These are phyloP conservation scores for Chrysina gloriosa DNA, from an alignment of 2,888 invertebrate species.

Conservation along the genomic window DNA sequence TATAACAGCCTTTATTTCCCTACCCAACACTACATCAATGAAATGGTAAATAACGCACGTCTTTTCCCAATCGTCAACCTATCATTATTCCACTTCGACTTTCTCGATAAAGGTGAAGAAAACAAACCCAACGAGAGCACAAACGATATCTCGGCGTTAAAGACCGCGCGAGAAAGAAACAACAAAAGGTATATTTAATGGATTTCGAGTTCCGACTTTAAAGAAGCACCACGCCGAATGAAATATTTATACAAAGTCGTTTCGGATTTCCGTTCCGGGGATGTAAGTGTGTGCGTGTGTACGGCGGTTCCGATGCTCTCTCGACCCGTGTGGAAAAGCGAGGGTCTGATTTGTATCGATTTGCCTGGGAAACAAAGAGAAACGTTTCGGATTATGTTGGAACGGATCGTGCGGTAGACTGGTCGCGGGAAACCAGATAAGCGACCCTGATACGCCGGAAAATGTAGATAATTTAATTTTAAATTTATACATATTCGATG, in stretches of 20 bases:
- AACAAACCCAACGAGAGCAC: neutral
- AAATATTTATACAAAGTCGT: constrained; percentile 25
- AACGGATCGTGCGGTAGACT: constrained; percentile 32
- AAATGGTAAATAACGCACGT: no score
- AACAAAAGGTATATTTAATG: constrained; percentile 7
- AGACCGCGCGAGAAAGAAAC: neutral
- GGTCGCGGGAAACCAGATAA: constrained; percentile 28
- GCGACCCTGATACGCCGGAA: constrained; percentile 15
- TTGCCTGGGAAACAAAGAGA: constrained; percentile 23
- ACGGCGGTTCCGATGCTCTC: neutral
- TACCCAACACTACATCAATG: no score
- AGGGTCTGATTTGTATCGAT: constrained; percentile 35
- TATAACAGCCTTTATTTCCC: no score
- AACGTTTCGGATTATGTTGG: constrained; percentile 30
- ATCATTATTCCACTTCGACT: no score
- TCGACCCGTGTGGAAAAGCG: constrained; percentile 1
- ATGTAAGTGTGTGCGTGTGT: neutral
- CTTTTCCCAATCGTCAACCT: no score
- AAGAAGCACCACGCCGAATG: constrained; percentile 21
- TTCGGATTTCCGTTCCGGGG: constrained; percentile 3
- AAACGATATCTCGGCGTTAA: neutral
- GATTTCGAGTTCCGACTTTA: constrained; percentile 4
- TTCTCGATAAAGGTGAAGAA: neutral
- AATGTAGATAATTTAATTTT: constrained; percentile 34
- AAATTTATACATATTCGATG: constrained; percentile 35